Evolutionary conservation across 2,888 invertebrate species (phyloP).

Genomic region (Xestoiulus laeticollis): DNA sequence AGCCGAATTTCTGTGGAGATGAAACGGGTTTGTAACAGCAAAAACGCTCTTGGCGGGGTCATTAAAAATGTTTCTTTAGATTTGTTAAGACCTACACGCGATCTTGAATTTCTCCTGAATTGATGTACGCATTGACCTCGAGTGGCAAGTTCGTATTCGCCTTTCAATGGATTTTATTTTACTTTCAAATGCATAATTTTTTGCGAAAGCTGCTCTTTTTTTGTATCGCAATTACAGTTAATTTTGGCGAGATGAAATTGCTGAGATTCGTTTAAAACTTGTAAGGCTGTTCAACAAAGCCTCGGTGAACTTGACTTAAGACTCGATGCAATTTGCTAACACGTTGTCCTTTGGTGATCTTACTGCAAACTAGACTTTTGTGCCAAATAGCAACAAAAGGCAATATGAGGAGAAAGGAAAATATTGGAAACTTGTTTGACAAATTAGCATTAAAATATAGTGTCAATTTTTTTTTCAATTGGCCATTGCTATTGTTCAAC

Average conservation of each 20-base stretch:
- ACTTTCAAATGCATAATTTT: neutral
- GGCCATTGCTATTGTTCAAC: neutral
- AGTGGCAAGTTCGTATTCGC: conserved; percentile 1
- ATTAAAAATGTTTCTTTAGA: conserved; percentile 14
- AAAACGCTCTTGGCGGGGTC: conserved; percentile 36
- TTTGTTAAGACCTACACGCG: neutral
- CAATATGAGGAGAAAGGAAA: too few relatives aligned
- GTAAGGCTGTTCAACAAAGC: neutral
- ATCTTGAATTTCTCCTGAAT: conserved; percentile 7
- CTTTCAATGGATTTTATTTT: neutral
- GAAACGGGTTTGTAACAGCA: neutral
- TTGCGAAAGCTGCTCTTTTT: neutral
- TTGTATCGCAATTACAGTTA: conserved; percentile 1
- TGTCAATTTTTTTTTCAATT: neutral
- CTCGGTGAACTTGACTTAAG: too few relatives aligned
- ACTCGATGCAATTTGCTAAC: too few relatives aligned
- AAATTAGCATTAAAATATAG: too few relatives aligned
- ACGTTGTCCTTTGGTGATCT: too few relatives aligned
- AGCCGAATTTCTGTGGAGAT: neutral
- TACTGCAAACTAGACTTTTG: too few relatives aligned
- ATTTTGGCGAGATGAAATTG: neutral
- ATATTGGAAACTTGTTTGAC: too few relatives aligned
- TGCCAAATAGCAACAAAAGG: too few relatives aligned
- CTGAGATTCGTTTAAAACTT: neutral
- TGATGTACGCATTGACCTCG: conserved; percentile 21